phyloP scores from a whole-genome alignment of 2,888 invertebrate genomes.

The Papilio demoleus region DNA sequence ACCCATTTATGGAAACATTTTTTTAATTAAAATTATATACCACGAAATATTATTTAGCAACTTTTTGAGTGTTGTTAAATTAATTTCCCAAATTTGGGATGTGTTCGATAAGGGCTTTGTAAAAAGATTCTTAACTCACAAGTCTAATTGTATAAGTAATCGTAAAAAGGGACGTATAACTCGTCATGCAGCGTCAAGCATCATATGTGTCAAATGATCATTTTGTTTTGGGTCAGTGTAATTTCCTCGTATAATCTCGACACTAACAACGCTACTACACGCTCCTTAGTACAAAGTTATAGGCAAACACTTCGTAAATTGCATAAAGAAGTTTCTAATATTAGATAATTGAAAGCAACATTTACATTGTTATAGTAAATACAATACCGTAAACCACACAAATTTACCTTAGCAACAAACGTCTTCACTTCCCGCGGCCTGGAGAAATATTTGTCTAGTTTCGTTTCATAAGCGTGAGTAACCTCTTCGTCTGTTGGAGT shows the following conservation, averaged over 20 bases:
- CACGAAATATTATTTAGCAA: background rate
- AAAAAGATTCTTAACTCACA: background rate
- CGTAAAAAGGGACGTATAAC: background rate
- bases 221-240: background rate
- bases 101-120: background rate
- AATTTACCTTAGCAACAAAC: slow-evolving; percentile 69
- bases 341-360: slow-evolving; percentile 12
- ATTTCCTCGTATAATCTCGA: background rate
- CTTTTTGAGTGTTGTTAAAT: slow-evolving; percentile 12
- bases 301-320: slow-evolving; percentile 16
- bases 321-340: background rate
- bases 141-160: background rate
- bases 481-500: slow-evolving; percentile 56
- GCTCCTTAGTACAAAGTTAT: background rate
- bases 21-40: slow-evolving; percentile 22
- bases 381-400: background rate
- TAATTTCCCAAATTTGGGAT: slow-evolving; percentile 18
- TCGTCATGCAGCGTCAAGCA: background rate
- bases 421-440: slow-evolving; percentile 69
- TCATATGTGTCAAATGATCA: background rate
- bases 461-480: slow-evolving; percentile 64
- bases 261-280: too few species aligned
- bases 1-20: slow-evolving; percentile 7
- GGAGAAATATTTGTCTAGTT: slow-evolving; percentile 75
- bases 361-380: background rate